phyloP scores from a whole-genome alignment of 2,113 vertebrate species.

The Geococcyx californianus region DNA sequence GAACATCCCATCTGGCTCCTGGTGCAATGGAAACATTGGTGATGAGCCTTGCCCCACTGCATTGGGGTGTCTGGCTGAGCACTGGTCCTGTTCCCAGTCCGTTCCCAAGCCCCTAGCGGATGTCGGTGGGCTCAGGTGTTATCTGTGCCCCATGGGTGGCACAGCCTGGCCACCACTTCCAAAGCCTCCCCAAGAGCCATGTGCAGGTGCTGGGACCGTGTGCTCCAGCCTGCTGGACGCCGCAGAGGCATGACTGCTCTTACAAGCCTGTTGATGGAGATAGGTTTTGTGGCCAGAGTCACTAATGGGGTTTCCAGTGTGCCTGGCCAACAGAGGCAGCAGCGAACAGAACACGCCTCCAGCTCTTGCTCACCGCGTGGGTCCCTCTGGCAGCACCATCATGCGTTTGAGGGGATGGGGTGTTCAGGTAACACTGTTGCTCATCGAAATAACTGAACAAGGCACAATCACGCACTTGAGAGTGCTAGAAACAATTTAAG shows the following conservation, averaged over 20 bases:
- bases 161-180: not conserved
- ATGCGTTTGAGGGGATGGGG: not conserved
- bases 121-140: not conserved
- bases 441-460: not conserved
- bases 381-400: not conserved
- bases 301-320: not conserved
- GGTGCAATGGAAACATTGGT: not conserved
- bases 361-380: rapidly evolving
- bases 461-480: constrained; percentile 17
- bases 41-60: not conserved
- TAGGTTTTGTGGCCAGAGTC: not conserved
- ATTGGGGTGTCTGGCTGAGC: not conserved
- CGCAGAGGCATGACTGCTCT: not conserved
- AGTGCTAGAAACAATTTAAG: constrained; percentile 62
- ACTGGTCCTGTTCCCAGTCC: not conserved
- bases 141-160: not conserved
- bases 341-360: not conserved
- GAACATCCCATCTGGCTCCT: not conserved
- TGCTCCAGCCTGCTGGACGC: not conserved
- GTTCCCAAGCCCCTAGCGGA: not conserved
- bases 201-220: not conserved
- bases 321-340: not conserved
- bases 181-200: not conserved
- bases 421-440: not conserved
- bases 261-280: not conserved